Evolutionary conservation across 2,113 vertebrate genomes (phyloP).

Genomic region (Pachyramphus minor): DNA sequence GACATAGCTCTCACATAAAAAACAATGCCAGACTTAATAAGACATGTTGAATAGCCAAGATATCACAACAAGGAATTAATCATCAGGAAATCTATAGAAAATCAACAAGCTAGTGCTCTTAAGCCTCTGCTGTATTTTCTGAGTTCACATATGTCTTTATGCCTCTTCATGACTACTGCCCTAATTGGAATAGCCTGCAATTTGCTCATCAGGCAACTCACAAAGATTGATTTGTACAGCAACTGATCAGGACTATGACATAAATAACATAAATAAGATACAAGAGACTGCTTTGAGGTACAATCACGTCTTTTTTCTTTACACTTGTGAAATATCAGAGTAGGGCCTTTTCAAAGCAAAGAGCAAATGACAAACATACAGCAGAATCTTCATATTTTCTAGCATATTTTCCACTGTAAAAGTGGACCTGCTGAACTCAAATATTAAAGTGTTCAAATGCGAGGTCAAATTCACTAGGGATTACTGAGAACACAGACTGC

Average conservation of each 20-base stretch:
- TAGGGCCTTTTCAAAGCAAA: background rate
- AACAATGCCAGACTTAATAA: background rate
- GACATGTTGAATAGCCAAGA: background rate
- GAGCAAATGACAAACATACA: background rate
- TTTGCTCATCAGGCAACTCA: background rate
- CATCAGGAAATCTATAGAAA: background rate
- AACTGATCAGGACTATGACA: background rate
- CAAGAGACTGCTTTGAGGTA: accelerated
- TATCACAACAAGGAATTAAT: background rate
- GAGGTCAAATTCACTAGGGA: background rate
- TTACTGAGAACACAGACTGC: background rate
- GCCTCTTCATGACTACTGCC: background rate
- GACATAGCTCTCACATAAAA: background rate
- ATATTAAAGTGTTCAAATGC: background rate
- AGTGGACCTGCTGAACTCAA: background rate
- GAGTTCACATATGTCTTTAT: background rate
- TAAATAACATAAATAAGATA: background rate
- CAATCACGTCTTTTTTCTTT: background rate
- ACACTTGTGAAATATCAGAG: background rate
- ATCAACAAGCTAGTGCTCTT: background rate
- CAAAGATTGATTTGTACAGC: background rate
- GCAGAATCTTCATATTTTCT: background rate
- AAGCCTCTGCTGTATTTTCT: background rate
- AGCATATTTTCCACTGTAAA: background rate
- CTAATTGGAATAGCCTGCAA: background rate